Base-by-base conservation (phyloP, 2,113 vertebrate genomes). In the Colius striatus region DNA sequence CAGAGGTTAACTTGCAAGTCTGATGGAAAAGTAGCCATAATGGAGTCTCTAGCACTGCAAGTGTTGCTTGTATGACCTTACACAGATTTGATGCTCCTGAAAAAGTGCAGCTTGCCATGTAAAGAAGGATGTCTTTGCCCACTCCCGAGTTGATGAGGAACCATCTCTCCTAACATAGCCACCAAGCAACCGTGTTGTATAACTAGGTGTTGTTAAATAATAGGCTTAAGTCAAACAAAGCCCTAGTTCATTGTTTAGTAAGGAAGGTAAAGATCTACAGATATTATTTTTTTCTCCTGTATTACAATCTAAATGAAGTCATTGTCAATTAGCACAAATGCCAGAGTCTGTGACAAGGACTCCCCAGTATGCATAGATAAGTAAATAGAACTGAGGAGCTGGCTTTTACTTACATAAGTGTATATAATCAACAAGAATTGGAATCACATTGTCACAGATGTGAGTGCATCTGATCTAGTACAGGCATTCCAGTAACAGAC, bases 1-100 rank as follows among this genome's bases (percentile, higher is more conserved):
- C 32, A 73, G 92, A 94, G 96, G 93, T 89, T 97, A 96, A 91
- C 91, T 20, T n/a, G 68, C 63, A 58, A 38, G 66, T 65, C 90
- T 57, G 57, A 34, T 87, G 74, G 86, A 87, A 96, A 90, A 62
- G 27, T 51, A 71, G 80, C 50, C 70, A 41, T 72, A 74, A 55
- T 20, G 58, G 47, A 68, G 48, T 29, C 1, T 41, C 66, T 53
- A 48, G 20, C 80, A 60, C 34, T 3, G 1, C 70, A 13, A 51
- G 32, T 17, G 63, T 20, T 66, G 34, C 66, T 60, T 36, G 4
- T 16, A 21, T 72, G 92, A 85, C 80, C 51, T 11, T 9, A 43
- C n/a, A 10, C 48, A 82, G 90, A 76, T 60, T 54, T 70, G 76
- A 5, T 22, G 32, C 27, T 75, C 36, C 34, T 8, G 23, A 36